Evolutionary conservation across 1,140 invertebrate genomes (phyloP).

Genomic region (Pseudomyrmex gracilis): DNA sequence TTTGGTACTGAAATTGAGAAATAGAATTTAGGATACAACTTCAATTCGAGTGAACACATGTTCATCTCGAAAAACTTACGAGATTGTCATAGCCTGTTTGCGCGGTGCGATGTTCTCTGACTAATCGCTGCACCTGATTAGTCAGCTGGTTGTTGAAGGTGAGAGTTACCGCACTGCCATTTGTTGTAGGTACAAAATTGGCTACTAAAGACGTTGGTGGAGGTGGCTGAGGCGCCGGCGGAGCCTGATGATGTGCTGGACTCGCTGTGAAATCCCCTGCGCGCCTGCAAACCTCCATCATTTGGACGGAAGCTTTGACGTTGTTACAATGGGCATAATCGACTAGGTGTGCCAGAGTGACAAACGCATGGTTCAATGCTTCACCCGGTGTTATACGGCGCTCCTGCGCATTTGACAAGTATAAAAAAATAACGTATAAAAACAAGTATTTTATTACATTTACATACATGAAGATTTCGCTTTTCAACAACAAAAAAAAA

Average conservation of each 20-base stretch:
- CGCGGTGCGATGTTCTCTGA: conserved; percentile 86
- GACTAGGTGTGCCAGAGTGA: conserved; percentile 95
- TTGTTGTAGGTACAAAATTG: conserved; percentile 91
- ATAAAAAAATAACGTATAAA: not conserved
- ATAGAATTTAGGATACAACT: conserved; percentile 22
- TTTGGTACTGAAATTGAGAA: conserved; percentile 90
- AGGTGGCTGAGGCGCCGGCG: conserved; percentile 88
- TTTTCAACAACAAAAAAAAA: conserved; percentile 11
- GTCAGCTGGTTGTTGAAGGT: conserved; percentile 94
- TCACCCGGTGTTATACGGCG: conserved; percentile 97
- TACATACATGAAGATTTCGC: not conserved
- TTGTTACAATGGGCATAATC: conserved; percentile 99
- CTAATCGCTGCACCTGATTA: conserved; percentile 90
- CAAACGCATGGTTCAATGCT: conserved; percentile 97
- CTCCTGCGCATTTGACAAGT: conserved; percentile 87
- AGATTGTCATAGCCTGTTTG: conserved; percentile 89
- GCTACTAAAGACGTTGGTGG: conserved; percentile 87
- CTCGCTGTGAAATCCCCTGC: conserved; percentile 88
- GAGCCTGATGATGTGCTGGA: conserved; percentile 86
- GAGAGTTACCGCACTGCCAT: conserved; percentile 92
- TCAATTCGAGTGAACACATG: no score
- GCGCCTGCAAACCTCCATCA: conserved; percentile 96
- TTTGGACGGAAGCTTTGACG: conserved; percentile 97
- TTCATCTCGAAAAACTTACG: conserved; percentile 72
- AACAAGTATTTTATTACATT: not conserved